Evolutionary conservation across 2,888 invertebrate species (phyloP), one percentile per base, ranked within the genome.

Genomic region (Eristalinus sepulchralis): DNA sequence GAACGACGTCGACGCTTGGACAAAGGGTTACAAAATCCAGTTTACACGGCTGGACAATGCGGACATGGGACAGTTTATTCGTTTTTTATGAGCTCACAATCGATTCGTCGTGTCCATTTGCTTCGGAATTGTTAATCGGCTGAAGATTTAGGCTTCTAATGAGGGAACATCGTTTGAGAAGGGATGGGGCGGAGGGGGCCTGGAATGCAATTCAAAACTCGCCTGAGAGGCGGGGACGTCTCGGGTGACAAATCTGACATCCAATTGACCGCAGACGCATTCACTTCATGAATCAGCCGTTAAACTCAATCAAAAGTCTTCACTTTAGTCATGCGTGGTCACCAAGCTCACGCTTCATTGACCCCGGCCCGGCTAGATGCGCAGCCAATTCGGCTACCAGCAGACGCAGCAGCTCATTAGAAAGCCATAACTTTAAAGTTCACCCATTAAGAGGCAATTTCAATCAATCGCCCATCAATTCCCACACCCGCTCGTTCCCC

Each of bases 341-440:
- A 27, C 36, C n/a, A 55, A n/a, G 33, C 34, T 63, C 11, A 31
- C 22, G n/a, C 9, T 27, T 59, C 59, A 20, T 70, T 27, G 24
- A 27, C 2, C 53, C 6, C 47, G 0, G 1, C 9, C 34, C 1
- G n/a, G 6, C 34, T 34, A 34, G 34, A 10, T 2, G 8, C 5
- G n/a, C 17, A n/a, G 17, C n/a, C 17, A n/a, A 34, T 13, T 13
- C 13, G 39, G 17, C 47, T 1, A 47, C 47, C 47, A 17, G 47
- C 47, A 47, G 17, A 47, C 47, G 8, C 47, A 17, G 47, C 39
- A n/a, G 17, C 47, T 36, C 17, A 70, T 70, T 36, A 59, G 57
- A 71, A 60, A 60, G 11, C 47, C 47, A 62, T 62, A 72, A 55
- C 27, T 75, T 73, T 68, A 59, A 81, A 73, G 68, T 57, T 39